Percentiles rank a stretch among this genome's conserved stretches.
Conservation (phyloP, 2,113 vertebrate genomes). For the Sminthopsis crassicaudata region DNA sequence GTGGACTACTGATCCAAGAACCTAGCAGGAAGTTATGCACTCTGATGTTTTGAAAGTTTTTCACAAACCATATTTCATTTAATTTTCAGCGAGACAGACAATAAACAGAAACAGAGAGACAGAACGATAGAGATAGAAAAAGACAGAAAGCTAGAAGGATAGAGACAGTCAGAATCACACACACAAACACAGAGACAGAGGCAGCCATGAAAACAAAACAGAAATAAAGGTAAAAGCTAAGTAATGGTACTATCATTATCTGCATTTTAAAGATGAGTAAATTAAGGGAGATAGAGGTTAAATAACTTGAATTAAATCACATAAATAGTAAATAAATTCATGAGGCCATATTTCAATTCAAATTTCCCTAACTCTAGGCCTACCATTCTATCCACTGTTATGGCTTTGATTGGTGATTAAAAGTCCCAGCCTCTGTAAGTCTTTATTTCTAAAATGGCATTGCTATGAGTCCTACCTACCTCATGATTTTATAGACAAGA, state of each 20-base stretch:
- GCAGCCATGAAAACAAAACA: too few species aligned
- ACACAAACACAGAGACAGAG: too few species aligned
- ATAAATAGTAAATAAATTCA: neutral
- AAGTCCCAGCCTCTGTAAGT: neutral
- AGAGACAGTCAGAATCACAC: too few species aligned
- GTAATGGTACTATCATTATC: neutral
- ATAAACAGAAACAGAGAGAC: too few species aligned
- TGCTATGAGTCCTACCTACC: neutral
- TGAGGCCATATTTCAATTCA: neutral
- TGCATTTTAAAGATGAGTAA: neutral
- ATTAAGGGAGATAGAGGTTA: neutral
- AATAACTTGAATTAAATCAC: neutral
- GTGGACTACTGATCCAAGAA: neutral
- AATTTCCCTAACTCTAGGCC: neutral
- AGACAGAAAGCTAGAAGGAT: neutral
- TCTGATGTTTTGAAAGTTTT: neutral
- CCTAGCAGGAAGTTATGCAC: neutral
- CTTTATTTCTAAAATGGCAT: neutral
- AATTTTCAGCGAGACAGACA: too few species aligned
- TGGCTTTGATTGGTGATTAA: neutral
- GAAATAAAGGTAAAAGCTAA: too few species aligned
- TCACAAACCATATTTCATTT: neutral
- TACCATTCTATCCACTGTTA: neutral
- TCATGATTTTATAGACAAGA: neutral
- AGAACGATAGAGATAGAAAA: too few species aligned